Base-by-base conservation (phyloP, 1,140 invertebrate genomes). In the Camponotus pennsylvanicus region DNA sequence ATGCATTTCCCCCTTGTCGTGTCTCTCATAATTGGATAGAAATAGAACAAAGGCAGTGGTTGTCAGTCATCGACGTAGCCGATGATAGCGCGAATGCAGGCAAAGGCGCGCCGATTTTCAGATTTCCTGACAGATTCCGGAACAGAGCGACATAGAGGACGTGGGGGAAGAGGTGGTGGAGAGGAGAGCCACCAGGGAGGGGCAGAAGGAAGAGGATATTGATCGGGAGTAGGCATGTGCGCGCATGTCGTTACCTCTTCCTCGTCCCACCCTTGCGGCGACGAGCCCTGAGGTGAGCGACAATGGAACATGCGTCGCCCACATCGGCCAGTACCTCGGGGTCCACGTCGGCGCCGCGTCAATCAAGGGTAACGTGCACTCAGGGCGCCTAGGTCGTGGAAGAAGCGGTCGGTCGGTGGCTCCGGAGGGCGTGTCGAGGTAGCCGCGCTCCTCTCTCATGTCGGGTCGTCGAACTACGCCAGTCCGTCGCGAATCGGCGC, bases 131-230 rank as follows among this genome's bases (percentile, higher is more conserved):
- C 42, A 66, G 27, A 49, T 3, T 49, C 42, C 27, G 18, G 18
- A 40, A 40, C n/a, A 15, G 21, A 76, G 40, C 40, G 61, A 64
- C 37, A 34, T 2, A 37, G 63, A 63, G n/a, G 11, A 27, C 63
- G 61, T 63, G 3, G 45, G 15, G 11, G 45, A 15, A 4, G 15
- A 13, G 34, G 32, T 18, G 71, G 61, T 5, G 61, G 42, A 83
- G 69, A 86, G 55, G 85, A 89, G 82, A 71, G 59, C 73, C 69
- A 27, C 27, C 27, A 27, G 88, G 86, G 89, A 89, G 86, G 86
- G 66, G 88, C 88, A 78, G 88, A 91, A 85, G 85, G 87, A 92
- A 94, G 92, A 94, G 92, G 92, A 94, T 95, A 94, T 95, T 94
- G 94, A 94, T 94, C 94, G 88, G 84, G 75, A 73, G 84, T 91